phyloP scores from a whole-genome alignment of 2,888 invertebrate genomes.

The Ptychoptera albimana region DNA sequence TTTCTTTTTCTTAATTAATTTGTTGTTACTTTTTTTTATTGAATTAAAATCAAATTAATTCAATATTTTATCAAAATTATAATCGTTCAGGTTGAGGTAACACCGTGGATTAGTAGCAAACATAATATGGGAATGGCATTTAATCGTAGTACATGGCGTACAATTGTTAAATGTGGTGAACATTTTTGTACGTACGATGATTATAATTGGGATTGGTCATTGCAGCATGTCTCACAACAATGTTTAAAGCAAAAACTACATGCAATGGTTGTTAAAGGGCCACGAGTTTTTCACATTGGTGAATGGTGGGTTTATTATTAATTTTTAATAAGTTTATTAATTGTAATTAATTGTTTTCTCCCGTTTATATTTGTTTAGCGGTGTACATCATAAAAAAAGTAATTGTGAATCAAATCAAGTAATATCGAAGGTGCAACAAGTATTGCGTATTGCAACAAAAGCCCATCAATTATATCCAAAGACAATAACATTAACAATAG shows the following conservation, averaged over 20 bases:
- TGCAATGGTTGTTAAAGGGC: slow-evolving; percentile 81
- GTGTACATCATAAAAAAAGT: slow-evolving; percentile 87
- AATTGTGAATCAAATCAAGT: slow-evolving; percentile 77
- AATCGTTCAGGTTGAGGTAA: slow-evolving; percentile 83
- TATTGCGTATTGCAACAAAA: slow-evolving; percentile 51
- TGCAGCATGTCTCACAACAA: slow-evolving; percentile 80
- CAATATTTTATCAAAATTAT: too few species aligned
- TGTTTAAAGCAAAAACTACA: slow-evolving; percentile 60
- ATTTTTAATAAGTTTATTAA: background rate
- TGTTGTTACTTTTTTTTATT: too few species aligned
- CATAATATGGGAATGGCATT: slow-evolving; percentile 99
- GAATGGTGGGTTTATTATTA: slow-evolving; percentile 61
- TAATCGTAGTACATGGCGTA: slow-evolving; percentile 73
- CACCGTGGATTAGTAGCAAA: slow-evolving; percentile 90
- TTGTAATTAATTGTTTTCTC: background rate
- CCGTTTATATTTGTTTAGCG: slow-evolving; percentile 41
- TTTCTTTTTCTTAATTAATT: too few species aligned
- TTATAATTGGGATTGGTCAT: slow-evolving; percentile 99
- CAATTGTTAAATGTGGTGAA: slow-evolving; percentile 61
- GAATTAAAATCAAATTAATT: too few species aligned
- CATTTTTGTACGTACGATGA: slow-evolving; percentile 95
- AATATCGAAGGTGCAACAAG: slow-evolving; percentile 68
- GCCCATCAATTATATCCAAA: slow-evolving; percentile 50
- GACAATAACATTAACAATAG: slow-evolving; percentile 46
- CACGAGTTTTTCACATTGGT: slow-evolving; percentile 94